Base-by-base conservation (phyloP, 2,113 vertebrate genomes). In the Urocolius indicus region DNA sequence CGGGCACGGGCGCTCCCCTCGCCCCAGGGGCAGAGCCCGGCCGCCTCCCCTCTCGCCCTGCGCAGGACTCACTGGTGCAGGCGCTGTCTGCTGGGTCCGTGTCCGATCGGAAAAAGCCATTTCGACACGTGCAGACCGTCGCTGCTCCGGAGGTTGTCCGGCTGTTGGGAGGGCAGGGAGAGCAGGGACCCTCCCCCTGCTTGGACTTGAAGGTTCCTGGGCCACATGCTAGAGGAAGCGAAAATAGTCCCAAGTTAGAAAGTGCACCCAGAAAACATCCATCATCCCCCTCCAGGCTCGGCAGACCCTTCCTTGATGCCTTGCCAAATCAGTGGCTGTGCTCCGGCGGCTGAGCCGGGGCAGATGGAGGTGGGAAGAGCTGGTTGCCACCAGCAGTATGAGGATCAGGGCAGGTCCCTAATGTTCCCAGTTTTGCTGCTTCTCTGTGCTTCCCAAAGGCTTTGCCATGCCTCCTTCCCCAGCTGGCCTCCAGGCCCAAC, bases 171-270 rank as follows among this genome's bases (percentile, higher is more conserved):
- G 99, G 99, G 66, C 99, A 99, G 18, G 98, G 99, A 21, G 98
- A 93, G 54, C 99, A 99, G 65, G 98, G 97, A 16, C 98, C 97
- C 51, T 99, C 99, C 16, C 99, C 99, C 91, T 99, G 99, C 96
- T 99, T 99, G 8, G 99, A 99, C 95, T 99, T 99, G 96, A 99
- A 99, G 75, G 98, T 99, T 85, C 99, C 99, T 0, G 98, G 98
- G 63, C 98, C 98, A 69, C 99, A 99, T 0, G 99, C 99, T 99
- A 89, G 13, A 81, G 16, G 46, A 78, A 87, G 22, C 10, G 18
- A 89, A 89, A 66, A 17, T 12, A 80, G 38, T 62, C 6, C 8
- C 1, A 16, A 54, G 36, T 82, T 77, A 88, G 3, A 29, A 80
- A 66, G 17, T 2, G 20, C 23, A 54, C 15, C 16, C n/a, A 24